phyloP scores from a whole-genome alignment of 2,888 invertebrate species.

The Zygothrica quintamaculata region DNA sequence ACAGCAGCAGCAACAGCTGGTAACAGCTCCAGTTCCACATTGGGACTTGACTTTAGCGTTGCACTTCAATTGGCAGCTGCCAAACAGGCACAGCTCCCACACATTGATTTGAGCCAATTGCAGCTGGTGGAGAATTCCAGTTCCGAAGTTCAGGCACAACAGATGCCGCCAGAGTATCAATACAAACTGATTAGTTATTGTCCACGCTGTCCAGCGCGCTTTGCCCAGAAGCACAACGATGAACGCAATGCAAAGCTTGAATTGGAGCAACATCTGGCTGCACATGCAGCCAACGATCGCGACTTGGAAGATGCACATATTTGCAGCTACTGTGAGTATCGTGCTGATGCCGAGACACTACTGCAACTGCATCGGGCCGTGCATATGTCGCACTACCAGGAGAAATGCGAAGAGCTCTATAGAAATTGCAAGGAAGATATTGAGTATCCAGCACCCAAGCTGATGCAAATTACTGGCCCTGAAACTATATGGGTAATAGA shows the following conservation, averaged over 20 bases:
- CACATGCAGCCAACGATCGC: constrained; percentile 56
- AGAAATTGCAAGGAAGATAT: constrained; percentile 88
- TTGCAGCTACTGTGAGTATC: constrained; percentile 92
- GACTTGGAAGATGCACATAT: constrained; percentile 84
- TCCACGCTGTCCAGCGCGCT: constrained; percentile 91
- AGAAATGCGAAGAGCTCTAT: constrained; percentile 89
- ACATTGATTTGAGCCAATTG: constrained; percentile 74
- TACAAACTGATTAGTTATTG: constrained; percentile 89
- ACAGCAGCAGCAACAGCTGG: constrained; percentile 17
- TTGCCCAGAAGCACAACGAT: constrained; percentile 85
- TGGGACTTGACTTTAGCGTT: constrained; percentile 70
- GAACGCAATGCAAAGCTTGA: constrained; percentile 88
- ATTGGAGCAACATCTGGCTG: constrained; percentile 88
- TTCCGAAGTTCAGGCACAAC: constrained; percentile 24
- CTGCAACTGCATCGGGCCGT: constrained; percentile 89
- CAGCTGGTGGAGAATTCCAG: constrained; percentile 49
- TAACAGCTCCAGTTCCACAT: constrained; percentile 9
- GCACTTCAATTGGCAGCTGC: constrained; percentile 78
- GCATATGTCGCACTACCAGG: constrained; percentile 92
- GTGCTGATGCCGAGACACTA: constrained; percentile 89
- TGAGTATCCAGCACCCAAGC: constrained; percentile 88
- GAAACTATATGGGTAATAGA: constrained; percentile 84
- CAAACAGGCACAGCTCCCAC: constrained; percentile 79
- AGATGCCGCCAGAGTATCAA: constrained; percentile 72
- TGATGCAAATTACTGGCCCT: constrained; percentile 84